phyloP scores from a whole-genome alignment of 2,113 vertebrate species.

The Cyprinodon tularosa region DNA sequence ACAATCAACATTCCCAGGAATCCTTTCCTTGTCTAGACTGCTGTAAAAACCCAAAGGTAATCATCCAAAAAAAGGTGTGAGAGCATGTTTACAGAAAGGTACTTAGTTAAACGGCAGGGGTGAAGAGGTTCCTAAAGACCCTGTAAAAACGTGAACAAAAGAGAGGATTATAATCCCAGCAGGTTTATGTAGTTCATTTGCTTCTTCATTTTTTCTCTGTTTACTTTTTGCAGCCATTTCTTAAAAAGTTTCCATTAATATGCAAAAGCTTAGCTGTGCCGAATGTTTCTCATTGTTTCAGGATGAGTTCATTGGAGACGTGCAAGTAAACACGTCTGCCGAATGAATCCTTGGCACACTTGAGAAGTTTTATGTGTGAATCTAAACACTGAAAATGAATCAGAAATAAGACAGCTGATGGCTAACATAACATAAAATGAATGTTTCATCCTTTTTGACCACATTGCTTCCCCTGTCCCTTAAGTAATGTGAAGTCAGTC shows the following conservation, averaged over 20 bases:
- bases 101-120: constrained; percentile 33
- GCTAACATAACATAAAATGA: not conserved
- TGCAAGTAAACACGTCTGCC: not conserved
- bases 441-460: not conserved
- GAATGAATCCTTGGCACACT: not conserved
- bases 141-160: constrained; percentile 61
- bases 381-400: not conserved
- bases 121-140: constrained; percentile 45
- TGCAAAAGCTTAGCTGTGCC: constrained; percentile 13
- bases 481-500: not conserved
- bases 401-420: not conserved
- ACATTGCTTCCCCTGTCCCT: constrained; percentile 1
- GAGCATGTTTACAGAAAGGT: constrained; percentile 46
- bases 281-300: constrained; percentile 19
- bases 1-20: constrained; percentile 57
- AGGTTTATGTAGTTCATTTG: constrained; percentile 58
- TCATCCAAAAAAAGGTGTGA: constrained; percentile 46
- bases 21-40: constrained; percentile 72
- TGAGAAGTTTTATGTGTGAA: not conserved
- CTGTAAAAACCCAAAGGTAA: constrained; percentile 61
- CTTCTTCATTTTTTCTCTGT: constrained; percentile 33
- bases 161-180: constrained; percentile 43
- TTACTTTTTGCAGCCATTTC: constrained; percentile 51
- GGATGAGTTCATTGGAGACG: not conserved
- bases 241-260: constrained; percentile 56